Evolutionary conservation across 2,113 vertebrate genomes (phyloP).

Genomic region (Cepphus grylle): DNA sequence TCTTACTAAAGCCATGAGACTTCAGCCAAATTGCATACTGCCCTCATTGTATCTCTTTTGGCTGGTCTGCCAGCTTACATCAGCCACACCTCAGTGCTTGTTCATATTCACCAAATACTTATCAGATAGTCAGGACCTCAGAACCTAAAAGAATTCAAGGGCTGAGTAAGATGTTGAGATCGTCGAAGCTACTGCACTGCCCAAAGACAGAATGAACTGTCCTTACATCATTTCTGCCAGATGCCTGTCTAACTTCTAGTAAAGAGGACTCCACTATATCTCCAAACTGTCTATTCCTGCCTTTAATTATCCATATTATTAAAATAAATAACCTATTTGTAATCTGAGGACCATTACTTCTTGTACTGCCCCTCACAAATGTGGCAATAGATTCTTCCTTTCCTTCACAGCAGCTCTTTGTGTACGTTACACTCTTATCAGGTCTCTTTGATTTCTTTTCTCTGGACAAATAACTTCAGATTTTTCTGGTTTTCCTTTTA

Average conservation of each 20-base stretch:
- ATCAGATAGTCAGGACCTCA: not conserved
- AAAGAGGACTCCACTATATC: not conserved
- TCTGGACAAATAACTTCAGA: not conserved
- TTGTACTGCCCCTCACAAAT: not conserved
- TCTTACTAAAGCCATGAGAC: slow-evolving; percentile 12
- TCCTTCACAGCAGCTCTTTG: not conserved
- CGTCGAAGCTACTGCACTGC: not conserved
- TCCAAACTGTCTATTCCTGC: not conserved
- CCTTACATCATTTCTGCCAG: not conserved
- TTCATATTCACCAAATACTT: slow-evolving; percentile 17
- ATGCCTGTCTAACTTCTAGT: not conserved
- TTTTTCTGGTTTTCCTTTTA: not conserved
- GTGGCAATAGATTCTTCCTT: not conserved
- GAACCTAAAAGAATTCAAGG: not conserved
- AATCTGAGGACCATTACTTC: not conserved
- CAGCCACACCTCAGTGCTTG: not conserved
- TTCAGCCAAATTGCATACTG: not conserved
- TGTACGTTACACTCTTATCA: not conserved
- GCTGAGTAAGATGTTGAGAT: not conserved
- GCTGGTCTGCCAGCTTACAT: slow-evolving; percentile 10
- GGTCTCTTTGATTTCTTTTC: not conserved
- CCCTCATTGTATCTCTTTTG: not conserved
- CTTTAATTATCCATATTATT: not conserved
- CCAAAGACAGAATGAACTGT: not conserved
- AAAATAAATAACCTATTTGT: not conserved